Conservation (phyloP, 2,113 vertebrate genomes). For the Thamnaconus septentrionalis region DNA sequence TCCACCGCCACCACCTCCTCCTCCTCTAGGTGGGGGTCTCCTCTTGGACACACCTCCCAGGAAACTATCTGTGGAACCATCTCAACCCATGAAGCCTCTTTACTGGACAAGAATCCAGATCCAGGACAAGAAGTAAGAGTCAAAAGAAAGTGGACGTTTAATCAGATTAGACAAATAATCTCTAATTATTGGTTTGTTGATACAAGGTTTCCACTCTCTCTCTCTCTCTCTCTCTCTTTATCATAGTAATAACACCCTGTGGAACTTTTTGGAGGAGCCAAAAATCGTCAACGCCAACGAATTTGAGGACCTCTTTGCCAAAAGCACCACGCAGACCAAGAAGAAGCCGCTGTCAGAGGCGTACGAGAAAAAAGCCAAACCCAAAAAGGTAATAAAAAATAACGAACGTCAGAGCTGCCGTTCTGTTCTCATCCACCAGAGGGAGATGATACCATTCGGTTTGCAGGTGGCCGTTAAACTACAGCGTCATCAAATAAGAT, state of each 20-base stretch:
- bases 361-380: conserved; percentile 87
- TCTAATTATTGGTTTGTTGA: too few species aligned
- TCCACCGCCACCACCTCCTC: conserved; percentile 64
- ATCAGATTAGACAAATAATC: too few species aligned
- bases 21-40: conserved; percentile 49
- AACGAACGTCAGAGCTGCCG: not conserved
- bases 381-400: conserved; percentile 81
- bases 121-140: conserved; percentile 82
- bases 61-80: conserved; percentile 85
- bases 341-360: conserved; percentile 89
- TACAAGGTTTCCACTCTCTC: too few species aligned
- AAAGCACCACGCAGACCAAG: conserved; percentile 85
- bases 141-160: not conserved
- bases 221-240: conserved; percentile 6
- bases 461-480: not conserved
- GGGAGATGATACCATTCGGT: conserved; percentile 13
- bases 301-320: conserved; percentile 95
- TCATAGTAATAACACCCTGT: conserved; percentile 77
- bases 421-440: conserved; percentile 10
- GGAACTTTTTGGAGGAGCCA: conserved; percentile 89
- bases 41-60: conserved; percentile 76
- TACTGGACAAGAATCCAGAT: conserved; percentile 97
- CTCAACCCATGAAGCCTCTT: conserved; percentile 92
- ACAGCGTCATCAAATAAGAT: too few species aligned
- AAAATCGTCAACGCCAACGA: conserved; percentile 83